Percentiles rank a stretch among this genome's conserved stretches.
Evolutionary conservation across 2,797 vertebrate species (phyloP).

Genomic region (Picus viridis): DNA sequence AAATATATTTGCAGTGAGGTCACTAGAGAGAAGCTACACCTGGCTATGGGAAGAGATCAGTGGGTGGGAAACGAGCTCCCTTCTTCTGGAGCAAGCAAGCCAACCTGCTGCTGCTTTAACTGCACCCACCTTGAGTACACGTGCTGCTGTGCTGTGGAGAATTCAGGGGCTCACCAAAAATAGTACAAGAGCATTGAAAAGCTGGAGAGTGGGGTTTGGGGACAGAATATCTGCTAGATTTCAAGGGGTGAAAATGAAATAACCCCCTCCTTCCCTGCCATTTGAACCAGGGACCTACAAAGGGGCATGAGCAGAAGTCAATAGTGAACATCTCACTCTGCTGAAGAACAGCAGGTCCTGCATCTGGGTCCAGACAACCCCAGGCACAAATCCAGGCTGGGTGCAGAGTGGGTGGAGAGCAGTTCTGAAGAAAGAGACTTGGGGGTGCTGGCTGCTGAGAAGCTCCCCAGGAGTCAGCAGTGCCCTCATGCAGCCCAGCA

Average conservation of each 20-base stretch:
- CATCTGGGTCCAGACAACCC: no score
- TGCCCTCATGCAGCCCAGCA: no score
- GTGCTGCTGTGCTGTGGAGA: not conserved
- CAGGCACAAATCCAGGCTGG: no score
- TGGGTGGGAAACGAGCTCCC: not conserved
- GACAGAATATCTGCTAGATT: not conserved
- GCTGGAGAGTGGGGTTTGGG: not conserved
- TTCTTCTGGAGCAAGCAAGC: not conserved
- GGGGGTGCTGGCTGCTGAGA: no score
- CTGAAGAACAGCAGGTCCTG: not conserved
- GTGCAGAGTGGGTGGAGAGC: no score
- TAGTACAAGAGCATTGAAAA: not conserved
- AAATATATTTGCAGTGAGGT: not conserved
- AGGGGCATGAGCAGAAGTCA: not conserved
- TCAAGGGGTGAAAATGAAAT: not conserved
- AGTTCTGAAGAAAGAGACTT: no score
- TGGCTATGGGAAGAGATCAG: not conserved
- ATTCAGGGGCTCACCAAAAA: not conserved
- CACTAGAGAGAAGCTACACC: not conserved
- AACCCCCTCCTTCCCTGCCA: not conserved
- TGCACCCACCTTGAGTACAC: not conserved
- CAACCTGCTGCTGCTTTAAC: not conserved
- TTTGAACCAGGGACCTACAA: not conserved
- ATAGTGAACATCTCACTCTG: accelerated
- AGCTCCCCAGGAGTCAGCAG: no score